Base-by-base conservation (phyloP, 2,888 invertebrate species). In the Dromius quadrimaculatus region DNA sequence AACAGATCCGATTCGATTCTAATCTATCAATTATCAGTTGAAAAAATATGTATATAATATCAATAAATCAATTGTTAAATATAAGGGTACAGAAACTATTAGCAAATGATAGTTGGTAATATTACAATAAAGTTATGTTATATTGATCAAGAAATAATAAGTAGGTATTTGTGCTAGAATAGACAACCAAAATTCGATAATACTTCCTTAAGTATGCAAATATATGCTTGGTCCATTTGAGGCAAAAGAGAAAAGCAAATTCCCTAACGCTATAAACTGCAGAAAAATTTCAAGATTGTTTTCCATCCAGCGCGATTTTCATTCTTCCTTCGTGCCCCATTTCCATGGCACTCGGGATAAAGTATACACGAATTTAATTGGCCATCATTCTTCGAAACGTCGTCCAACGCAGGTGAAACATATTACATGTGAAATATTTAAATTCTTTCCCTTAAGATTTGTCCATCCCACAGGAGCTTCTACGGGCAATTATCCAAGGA, bases 351-450 rank as follows among this genome's bases (percentile, higher is more conserved):
- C 50, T 19, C 28, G 50, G 28, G 50, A 28, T 54, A 54, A 54
- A 54, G 50, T 54, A 54, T 54, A 54, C 50, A 54, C 50, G 50
- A 54, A 54, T 54, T 28, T 54, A 54, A 54, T 54, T 54, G 50
- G 50, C 50, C 19, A 54, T 54, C 50, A 54, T 54, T 54, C 50
- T 54, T 54, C 13, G 8, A 15, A 28, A 23, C 47, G 22, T 17
- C 50, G 47, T n/a, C 17, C 11, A 28, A 23, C 50, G 50, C 61
- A 61, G 61, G 61, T 61, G 61, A 38, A 61, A 61, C 38, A 61
- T 61, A 61, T 61, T 41, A 41, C 61, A 61, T 41, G 61, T 61
- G 61, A 61, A 61, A 61, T 41, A 61, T 61, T 61, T 41, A 61
- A 61, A 61, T 59, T 11, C 61, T 13, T 36, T 61, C 61, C 61